Evolutionary conservation across 1,140 invertebrate species (phyloP).

Genomic region (Harlomillsia oculata): DNA sequence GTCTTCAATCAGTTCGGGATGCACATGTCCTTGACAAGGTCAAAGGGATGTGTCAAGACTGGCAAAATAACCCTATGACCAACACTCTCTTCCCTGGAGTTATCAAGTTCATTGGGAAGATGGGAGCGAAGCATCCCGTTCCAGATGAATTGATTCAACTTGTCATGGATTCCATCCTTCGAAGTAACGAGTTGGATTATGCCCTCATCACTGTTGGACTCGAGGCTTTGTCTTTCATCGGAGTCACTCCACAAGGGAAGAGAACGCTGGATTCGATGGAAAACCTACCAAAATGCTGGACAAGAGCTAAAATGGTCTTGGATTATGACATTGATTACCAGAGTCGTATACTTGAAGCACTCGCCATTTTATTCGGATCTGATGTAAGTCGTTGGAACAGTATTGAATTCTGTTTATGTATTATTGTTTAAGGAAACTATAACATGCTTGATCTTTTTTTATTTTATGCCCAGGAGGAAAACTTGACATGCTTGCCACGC

Average conservation of each 20-base stretch:
- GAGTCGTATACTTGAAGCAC: conserved; percentile 22
- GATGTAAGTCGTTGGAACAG: conserved; percentile 14
- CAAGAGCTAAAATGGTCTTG: neutral
- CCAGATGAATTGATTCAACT: conserved; percentile 16
- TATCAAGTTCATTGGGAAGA: conserved; percentile 32
- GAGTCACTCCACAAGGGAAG: conserved; percentile 29
- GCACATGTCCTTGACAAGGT: conserved; percentile 19
- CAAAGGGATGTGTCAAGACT: conserved; percentile 12
- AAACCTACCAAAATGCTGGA: neutral
- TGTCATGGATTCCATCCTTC: conserved; percentile 20
- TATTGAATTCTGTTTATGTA: no score
- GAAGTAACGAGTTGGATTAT: conserved; percentile 15
- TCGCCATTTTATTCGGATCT: conserved; percentile 30
- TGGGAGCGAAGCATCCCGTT: conserved; percentile 19
- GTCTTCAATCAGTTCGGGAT: conserved; percentile 15
- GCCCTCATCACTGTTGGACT: conserved; percentile 17
- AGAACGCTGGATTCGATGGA: neutral
- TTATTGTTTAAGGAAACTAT: no score
- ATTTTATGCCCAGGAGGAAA: conserved; percentile 22
- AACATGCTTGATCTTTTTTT: neutral
- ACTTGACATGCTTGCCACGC: conserved; percentile 4
- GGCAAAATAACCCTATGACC: conserved; percentile 20
- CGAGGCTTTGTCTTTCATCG: conserved; percentile 33
- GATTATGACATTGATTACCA: conserved; percentile 17
- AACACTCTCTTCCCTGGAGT: conserved; percentile 26